Evolutionary conservation across 2,888 invertebrate species (phyloP).

Genomic region (Sylvicola cinctus): DNA sequence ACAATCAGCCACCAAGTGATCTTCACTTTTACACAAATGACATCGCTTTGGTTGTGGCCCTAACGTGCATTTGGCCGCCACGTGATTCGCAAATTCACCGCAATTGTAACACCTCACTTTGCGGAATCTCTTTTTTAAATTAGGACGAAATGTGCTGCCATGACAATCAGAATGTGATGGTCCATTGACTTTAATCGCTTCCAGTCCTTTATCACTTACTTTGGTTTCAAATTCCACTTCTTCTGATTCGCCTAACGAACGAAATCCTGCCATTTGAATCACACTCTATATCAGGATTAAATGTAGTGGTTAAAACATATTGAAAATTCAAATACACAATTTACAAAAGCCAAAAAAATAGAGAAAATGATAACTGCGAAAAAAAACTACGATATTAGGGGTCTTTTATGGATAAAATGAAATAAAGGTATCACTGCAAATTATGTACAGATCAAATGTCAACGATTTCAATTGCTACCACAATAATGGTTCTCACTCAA

Average conservation of each 20-base stretch:
- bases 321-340: too few relatives aligned
- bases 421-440: too few relatives aligned
- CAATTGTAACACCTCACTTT: conserved; percentile 91
- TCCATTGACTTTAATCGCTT: conserved; percentile 70
- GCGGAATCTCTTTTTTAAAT: conserved; percentile 60
- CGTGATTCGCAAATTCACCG: conserved; percentile 81
- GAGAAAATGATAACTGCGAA: not conserved
- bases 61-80: conserved; percentile 71
- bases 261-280: conserved; percentile 75
- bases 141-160: conserved; percentile 63
- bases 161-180: conserved; percentile 56
- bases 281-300: conserved; percentile 55
- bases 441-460: too few relatives aligned
- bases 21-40: conserved; percentile 73
- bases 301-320: not conserved
- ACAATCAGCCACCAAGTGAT: conserved; percentile 79
- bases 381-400: too few relatives aligned
- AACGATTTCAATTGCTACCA: too few relatives aligned
- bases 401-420: too few relatives aligned
- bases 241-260: conserved; percentile 69
- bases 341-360: too few relatives aligned
- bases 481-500: too few relatives aligned
- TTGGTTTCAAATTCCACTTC: conserved; percentile 74
- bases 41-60: conserved; percentile 83
- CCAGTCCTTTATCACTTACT: conserved; percentile 65